Conservation (phyloP, 1,140 invertebrate genomes). For the Melanaphis sacchari region DNA sequence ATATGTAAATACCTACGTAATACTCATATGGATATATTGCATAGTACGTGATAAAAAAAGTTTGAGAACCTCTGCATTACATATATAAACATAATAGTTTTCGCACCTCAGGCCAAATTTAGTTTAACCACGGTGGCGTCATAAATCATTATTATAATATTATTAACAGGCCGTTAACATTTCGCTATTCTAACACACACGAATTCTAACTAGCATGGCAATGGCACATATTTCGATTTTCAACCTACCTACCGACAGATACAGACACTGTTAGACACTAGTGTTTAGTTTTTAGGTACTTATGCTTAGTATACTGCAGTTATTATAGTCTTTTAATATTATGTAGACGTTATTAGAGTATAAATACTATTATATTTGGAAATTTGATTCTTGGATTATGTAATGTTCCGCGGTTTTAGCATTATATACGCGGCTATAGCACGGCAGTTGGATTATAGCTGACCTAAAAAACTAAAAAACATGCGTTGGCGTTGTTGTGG, state of each 20-base stretch:
- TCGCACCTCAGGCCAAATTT: neutral
- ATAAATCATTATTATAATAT: conserved; percentile 13
- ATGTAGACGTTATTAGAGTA: neutral
- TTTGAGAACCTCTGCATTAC: neutral
- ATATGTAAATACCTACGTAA: neutral
- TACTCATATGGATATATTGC: neutral
- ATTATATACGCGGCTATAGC: neutral
- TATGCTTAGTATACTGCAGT: neutral
- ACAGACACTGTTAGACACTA: neutral
- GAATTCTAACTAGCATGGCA: neutral
- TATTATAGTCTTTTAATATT: neutral
- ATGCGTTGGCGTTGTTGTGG: neutral
- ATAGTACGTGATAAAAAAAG: neutral
- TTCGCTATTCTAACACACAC: neutral
- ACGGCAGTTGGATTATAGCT: neutral
- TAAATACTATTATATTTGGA: conserved; percentile 11
- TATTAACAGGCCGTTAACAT: conserved; percentile 7
- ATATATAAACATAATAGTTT: neutral
- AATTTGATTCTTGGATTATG: neutral
- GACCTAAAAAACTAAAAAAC: conserved; percentile 14
- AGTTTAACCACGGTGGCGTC: neutral
- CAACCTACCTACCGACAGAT: neutral
- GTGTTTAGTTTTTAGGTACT: neutral
- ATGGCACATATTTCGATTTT: neutral
- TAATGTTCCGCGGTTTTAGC: conserved; percentile 9